phyloP scores from a whole-genome alignment of 53 echinoderm and acorn worm genomes.

The Echinometra lucunter region DNA sequence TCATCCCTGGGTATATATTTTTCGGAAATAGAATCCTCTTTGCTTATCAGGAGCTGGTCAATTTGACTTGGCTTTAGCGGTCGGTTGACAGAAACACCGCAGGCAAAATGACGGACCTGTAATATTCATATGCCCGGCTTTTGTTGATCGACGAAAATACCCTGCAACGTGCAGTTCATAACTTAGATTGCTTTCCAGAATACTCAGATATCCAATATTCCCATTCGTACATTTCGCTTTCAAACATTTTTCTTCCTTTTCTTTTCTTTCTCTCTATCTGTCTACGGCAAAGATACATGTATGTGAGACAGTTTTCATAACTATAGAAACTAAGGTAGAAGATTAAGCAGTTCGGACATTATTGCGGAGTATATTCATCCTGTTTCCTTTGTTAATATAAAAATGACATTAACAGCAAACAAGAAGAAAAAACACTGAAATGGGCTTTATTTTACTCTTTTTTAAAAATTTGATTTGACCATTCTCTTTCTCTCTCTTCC shows the following conservation, averaged over 20 bases:
- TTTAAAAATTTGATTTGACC: background rate
- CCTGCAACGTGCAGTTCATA: constrained; percentile 8
- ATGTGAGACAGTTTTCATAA: background rate
- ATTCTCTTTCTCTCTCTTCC: background rate
- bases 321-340: background rate
- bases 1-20: constrained; percentile 22
- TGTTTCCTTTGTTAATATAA: background rate
- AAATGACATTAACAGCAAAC: too few species aligned
- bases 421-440: too few species aligned
- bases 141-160: constrained; percentile 38
- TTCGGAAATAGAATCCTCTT: background rate
- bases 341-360: background rate
- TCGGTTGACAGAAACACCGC: constrained; percentile 30
- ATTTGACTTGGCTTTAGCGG: constrained; percentile 49
- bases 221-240: constrained; percentile 13
- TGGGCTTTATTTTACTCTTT: background rate
- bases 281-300: too few species aligned
- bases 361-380: background rate
- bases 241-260: background rate
- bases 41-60: constrained; percentile 42
- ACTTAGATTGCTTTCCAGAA: background rate
- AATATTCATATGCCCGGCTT: constrained; percentile 30
- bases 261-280: too few species aligned
- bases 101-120: constrained; percentile 34
- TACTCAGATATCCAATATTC: constrained; percentile 38